Evolutionary conservation across 2,797 vertebrate genomes (phyloP).

Genomic region (Molossus alvarezi): DNA sequence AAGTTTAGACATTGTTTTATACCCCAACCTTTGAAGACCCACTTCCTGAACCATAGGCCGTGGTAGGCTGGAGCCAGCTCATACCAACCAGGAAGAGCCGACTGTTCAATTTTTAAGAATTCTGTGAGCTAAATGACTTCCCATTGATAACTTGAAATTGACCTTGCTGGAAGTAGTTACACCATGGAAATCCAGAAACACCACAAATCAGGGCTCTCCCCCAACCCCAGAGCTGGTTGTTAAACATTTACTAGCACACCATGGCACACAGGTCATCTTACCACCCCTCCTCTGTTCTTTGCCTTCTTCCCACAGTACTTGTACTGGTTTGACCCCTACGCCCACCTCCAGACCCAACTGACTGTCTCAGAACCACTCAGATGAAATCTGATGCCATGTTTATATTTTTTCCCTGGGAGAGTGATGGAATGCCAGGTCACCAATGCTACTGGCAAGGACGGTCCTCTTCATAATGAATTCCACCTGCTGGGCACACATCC

Average conservation of each 20-base stretch:
- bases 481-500: conserved; percentile 74
- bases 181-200: background rate
- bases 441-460: conserved; percentile 17
- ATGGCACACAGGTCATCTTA: background rate
- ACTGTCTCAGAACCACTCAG: conserved; percentile 71
- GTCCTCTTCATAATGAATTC: conserved; percentile 77
- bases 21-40: background rate
- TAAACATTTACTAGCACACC: background rate
- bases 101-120: background rate
- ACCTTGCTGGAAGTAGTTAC: background rate
- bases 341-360: background rate
- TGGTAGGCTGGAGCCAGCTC: no score
- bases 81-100: background rate
- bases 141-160: background rate
- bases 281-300: background rate
- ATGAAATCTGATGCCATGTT: conserved; percentile 73
- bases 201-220: background rate
- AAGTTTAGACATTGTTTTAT: background rate
- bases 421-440: conserved; percentile 74
- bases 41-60: background rate
- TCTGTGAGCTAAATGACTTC: background rate
- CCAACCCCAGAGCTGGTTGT: background rate
- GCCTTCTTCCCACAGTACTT: conserved; percentile 45
- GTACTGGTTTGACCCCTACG: conserved; percentile 24
- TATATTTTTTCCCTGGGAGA: conserved; percentile 59